Percentiles rank a stretch among this genome's conserved stretches.
These are phyloP conservation scores for Corythaixoides concolor DNA, from an alignment of 2,113 vertebrate genomes.

Conservation along the genomic window DNA sequence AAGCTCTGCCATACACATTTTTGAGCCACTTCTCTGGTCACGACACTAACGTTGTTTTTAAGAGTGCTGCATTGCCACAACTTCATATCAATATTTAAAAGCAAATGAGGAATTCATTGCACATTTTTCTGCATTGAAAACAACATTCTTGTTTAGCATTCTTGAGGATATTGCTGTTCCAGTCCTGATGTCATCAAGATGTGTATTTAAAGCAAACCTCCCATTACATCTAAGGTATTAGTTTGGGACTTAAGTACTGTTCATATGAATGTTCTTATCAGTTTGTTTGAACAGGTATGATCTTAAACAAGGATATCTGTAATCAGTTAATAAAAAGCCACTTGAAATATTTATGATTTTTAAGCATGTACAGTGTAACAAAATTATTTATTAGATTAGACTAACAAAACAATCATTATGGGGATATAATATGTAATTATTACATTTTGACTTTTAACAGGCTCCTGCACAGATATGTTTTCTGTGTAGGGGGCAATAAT, in stretches of 20 bases:
- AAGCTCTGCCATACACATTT: neutral
- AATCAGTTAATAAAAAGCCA: neutral
- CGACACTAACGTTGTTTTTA: neutral
- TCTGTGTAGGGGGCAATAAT: neutral
- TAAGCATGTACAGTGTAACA: neutral
- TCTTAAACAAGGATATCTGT: neutral
- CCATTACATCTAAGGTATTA: neutral
- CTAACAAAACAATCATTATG: neutral
- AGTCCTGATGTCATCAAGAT: conserved; percentile 35
- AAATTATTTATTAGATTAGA: neutral
- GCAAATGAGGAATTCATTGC: neutral
- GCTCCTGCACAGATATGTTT: neutral
- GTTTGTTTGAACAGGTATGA: neutral
- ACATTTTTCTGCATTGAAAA: conserved; percentile 26
- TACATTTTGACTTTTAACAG: neutral
- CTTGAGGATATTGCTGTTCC: conserved; percentile 46
- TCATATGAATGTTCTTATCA: conserved; percentile 12
- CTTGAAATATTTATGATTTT: conserved; percentile 24
- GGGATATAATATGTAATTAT: neutral
- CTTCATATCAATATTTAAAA: neutral
- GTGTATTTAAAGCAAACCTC: neutral
- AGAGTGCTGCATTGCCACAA: neutral
- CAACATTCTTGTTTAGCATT: conserved; percentile 45
- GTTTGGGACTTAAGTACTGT: conserved; percentile 1
- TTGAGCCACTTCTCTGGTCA: conserved; percentile 14